Evolutionary conservation across 2,797 vertebrate genomes (phyloP).

Genomic region (Melanotaenia trifasciata): DNA sequence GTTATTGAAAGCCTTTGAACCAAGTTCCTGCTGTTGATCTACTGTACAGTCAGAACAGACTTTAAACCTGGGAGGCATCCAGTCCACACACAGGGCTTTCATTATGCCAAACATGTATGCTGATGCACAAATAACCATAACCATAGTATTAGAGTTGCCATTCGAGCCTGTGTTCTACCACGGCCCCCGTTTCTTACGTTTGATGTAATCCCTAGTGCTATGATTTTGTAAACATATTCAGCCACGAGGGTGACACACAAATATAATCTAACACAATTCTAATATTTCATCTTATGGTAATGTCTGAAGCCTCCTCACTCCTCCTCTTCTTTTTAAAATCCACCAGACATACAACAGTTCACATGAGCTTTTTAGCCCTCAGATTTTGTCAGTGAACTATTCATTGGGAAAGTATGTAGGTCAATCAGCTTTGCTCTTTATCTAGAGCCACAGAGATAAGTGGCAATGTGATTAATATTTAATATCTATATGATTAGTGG

Average conservation of each 20-base stretch:
- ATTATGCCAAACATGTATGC: constrained; percentile 61
- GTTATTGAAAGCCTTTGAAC: constrained; percentile 77
- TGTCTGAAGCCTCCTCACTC: constrained; percentile 45
- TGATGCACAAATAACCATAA: constrained; percentile 43
- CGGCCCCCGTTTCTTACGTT: constrained; percentile 44
- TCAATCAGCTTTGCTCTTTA: constrained; percentile 78
- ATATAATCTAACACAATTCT: constrained; percentile 61
- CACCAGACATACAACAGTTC: constrained; percentile 44
- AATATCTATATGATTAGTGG: constrained; percentile 65
- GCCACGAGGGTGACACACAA: constrained; percentile 50
- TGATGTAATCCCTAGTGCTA: constrained; percentile 57
- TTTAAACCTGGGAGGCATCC: constrained; percentile 63
- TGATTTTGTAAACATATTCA: constrained; percentile 53
- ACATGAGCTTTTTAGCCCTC: constrained; percentile 52
- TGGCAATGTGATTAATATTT: constrained; percentile 70
- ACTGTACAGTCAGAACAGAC: constrained; percentile 55
- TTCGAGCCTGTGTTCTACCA: constrained; percentile 41
- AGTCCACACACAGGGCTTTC: constrained; percentile 72
- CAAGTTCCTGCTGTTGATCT: constrained; percentile 52
- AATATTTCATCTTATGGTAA: constrained; percentile 61
- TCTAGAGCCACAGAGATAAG: constrained; percentile 68
- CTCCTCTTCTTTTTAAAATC: constrained; percentile 52
- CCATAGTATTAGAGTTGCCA: constrained; percentile 43
- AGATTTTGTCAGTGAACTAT: constrained; percentile 62
- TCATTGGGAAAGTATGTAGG: constrained; percentile 73